A percentile compares a stretch with the other conserved stretches of the same genome.
Evolutionary conservation across 2,797 vertebrate genomes (phyloP).

Genomic region (Ataeniobius toweri): DNA sequence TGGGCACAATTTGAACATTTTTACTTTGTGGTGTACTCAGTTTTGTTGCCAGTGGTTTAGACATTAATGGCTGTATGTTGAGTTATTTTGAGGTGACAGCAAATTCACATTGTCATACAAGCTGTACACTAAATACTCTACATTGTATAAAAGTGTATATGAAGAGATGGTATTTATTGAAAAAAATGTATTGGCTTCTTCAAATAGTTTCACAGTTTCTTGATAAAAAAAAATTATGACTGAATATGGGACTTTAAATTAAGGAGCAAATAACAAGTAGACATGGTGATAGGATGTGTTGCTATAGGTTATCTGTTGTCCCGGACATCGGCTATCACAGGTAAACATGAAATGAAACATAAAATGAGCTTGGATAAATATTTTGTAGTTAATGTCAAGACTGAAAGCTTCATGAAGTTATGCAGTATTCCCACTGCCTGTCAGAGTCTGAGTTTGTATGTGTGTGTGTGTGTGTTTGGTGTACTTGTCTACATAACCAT

Average conservation of each 20-base stretch:
- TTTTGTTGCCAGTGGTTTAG: too few relatives aligned
- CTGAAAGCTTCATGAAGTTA: neutral
- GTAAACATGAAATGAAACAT: neutral
- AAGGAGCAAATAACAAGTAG: neutral
- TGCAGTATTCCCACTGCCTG: neutral
- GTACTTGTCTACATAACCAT: too few relatives aligned
- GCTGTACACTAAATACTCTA: too few relatives aligned
- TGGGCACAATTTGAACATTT: too few relatives aligned
- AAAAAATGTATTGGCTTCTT: neutral
- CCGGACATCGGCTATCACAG: neutral
- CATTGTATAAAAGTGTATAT: neutral
- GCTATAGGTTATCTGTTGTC: neutral
- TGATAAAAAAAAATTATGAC: neutral
- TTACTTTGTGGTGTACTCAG: too few relatives aligned
- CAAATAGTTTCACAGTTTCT: neutral
- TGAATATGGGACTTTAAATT: neutral
- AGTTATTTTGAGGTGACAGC: too few relatives aligned
- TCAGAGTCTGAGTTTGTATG: too few relatives aligned
- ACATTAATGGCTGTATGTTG: too few relatives aligned
- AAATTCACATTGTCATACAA: too few relatives aligned
- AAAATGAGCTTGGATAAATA: neutral
- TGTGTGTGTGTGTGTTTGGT: too few relatives aligned
- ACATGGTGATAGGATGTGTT: neutral
- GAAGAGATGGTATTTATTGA: neutral
- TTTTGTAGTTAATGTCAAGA: slow-evolving; percentile 3